Percentiles rank a stretch among this genome's conserved stretches.
Conservation (phyloP, 2,888 invertebrate genomes). For the Amiota communis region DNA sequence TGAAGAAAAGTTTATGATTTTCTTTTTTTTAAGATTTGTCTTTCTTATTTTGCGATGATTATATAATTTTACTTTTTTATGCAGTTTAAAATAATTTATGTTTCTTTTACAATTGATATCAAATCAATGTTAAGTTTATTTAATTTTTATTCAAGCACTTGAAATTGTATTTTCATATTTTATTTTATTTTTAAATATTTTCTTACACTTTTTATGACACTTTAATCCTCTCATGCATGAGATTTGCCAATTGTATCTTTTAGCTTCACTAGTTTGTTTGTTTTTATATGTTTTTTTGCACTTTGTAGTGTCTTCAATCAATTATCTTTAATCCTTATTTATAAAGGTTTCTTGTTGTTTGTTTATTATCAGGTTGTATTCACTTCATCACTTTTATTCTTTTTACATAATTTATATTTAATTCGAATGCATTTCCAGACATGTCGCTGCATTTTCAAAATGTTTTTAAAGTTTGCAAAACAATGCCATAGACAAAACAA, state of each 20-base stretch:
- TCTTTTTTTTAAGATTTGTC: too few relatives aligned
- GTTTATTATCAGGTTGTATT: constrained; percentile 67
- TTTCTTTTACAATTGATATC: too few relatives aligned
- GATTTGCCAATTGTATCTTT: constrained; percentile 14
- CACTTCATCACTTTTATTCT: constrained; percentile 70
- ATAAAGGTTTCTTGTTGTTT: constrained; percentile 20
- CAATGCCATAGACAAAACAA: constrained; percentile 57
- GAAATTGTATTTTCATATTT: constrained; percentile 32
- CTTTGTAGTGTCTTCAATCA: constrained; percentile 14
- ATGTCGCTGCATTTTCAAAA: constrained; percentile 63
- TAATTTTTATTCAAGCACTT: constrained; percentile 20
- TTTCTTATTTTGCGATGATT: too few relatives aligned
- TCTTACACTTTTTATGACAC: constrained; percentile 30
- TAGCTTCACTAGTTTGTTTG: neutral
- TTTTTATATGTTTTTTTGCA: constrained; percentile 32
- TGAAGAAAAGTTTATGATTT: too few relatives aligned
- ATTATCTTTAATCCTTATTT: neutral
- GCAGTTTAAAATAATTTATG: too few relatives aligned
- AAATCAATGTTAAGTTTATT: constrained; percentile 3
- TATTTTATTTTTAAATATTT: constrained; percentile 40
- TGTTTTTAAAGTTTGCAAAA: constrained; percentile 50
- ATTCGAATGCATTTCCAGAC: constrained; percentile 66
- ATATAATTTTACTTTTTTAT: too few relatives aligned
- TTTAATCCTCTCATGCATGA: constrained; percentile 10
- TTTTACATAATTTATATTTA: constrained; percentile 63